Conservation (phyloP, 1,140 invertebrate species). For the Chelonus insularis region DNA sequence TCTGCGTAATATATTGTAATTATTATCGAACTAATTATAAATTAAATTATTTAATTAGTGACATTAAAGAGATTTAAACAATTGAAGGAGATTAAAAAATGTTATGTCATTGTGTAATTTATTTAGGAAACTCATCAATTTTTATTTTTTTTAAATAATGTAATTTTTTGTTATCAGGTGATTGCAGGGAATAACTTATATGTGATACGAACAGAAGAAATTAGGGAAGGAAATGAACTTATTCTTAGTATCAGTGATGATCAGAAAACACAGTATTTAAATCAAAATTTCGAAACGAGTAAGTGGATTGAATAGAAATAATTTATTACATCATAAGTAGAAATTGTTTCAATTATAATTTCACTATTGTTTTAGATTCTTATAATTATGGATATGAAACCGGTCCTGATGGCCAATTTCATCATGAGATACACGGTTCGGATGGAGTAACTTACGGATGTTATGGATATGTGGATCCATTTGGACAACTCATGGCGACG, state of each 20-base stretch:
- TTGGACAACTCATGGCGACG: conserved; percentile 67
- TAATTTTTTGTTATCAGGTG: conserved; percentile 40
- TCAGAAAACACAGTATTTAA: conserved; percentile 43
- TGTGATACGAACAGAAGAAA: conserved; percentile 32
- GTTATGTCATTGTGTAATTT: neutral
- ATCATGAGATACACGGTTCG: conserved; percentile 73
- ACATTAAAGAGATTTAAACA: no score
- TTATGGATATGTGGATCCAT: conserved; percentile 75
- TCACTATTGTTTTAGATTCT: conserved; percentile 56
- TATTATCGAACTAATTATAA: neutral
- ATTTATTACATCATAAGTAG: neutral
- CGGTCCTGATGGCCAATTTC: conserved; percentile 73
- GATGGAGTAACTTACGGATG: conserved; percentile 79
- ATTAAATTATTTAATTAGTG: neutral
- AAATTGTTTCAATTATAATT: neutral
- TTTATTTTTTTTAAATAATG: conserved; percentile 17
- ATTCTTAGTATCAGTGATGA: conserved; percentile 40
- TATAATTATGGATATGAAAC: conserved; percentile 77
- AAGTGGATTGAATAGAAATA: conserved; percentile 16
- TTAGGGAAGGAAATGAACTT: conserved; percentile 34
- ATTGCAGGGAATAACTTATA: conserved; percentile 37
- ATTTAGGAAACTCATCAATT: conserved; percentile 6
- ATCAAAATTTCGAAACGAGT: conserved; percentile 43
- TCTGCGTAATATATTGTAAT: neutral
- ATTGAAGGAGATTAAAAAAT: neutral